A percentile compares a stretch with the other conserved stretches of the same genome.
phyloP scores from a whole-genome alignment of 2,888 invertebrate genomes.

The Choreutis nemorana region DNA sequence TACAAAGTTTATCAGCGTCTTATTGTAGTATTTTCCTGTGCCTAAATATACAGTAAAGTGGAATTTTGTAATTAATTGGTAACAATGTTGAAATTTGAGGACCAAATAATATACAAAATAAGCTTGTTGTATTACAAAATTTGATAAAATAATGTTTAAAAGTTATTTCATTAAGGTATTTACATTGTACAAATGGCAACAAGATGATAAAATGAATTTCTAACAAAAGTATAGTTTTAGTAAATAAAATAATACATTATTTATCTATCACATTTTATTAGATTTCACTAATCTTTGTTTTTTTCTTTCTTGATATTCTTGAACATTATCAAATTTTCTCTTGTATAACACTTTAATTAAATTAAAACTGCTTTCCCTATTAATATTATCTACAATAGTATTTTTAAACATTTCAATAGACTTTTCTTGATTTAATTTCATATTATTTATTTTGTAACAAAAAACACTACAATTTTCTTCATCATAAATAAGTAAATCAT shows the following conservation, averaged over 20 bases:
- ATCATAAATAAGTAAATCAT: constrained; percentile 42
- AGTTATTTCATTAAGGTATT: constrained; percentile 20
- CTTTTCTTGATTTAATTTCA: constrained; percentile 21
- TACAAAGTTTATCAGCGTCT: constrained; percentile 19
- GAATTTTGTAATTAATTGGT: too few relatives aligned
- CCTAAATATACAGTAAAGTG: neutral
- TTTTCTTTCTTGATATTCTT: constrained; percentile 81
- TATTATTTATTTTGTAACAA: constrained; percentile 19
- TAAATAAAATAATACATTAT: too few relatives aligned
- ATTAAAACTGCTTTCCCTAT: constrained; percentile 26
- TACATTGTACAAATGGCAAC: too few relatives aligned
- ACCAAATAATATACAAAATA: neutral
- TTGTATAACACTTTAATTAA: constrained; percentile 72
- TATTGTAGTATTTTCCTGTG: too few relatives aligned
- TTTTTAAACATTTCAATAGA: constrained; percentile 20
- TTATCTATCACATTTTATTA: too few relatives aligned
- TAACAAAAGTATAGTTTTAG: too few relatives aligned
- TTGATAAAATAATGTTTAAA: neutral
- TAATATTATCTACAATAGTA: constrained; percentile 8
- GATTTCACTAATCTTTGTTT: constrained; percentile 71
- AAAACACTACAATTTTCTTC: constrained; percentile 25
- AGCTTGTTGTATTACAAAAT: neutral
- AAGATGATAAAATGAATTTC: too few relatives aligned
- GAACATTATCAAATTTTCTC: constrained; percentile 81
- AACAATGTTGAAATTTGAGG: neutral